Conservation (phyloP, 2,797 vertebrate genomes). For the Hypotaenidia okinawae region DNA sequence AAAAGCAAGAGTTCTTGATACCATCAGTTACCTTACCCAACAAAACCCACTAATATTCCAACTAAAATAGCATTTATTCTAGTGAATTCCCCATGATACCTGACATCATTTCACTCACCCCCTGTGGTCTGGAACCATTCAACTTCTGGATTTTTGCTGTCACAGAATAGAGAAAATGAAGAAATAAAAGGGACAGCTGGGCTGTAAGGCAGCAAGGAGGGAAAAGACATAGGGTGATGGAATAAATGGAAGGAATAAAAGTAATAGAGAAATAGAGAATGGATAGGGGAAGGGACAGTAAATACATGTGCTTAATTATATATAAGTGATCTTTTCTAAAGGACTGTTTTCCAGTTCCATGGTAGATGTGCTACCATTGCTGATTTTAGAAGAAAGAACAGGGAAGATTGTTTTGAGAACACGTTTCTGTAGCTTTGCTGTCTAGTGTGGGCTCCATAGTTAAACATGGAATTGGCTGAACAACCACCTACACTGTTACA, state of each 20-base stretch:
- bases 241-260: not conserved
- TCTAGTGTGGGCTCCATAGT: not conserved
- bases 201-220: not conserved
- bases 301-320: accelerated
- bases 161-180: not conserved
- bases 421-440: not conserved
- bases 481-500: not conserved
- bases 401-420: not conserved
- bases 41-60: not conserved
- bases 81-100: not conserved
- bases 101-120: not conserved
- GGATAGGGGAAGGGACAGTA: not conserved
- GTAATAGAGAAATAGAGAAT: not conserved
- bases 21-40: not conserved
- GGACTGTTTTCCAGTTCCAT: not conserved
- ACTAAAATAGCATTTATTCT: not conserved
- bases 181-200: not conserved
- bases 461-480: not conserved
- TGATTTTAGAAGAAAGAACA: not conserved
- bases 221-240: not conserved
- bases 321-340: not conserved
- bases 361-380: not conserved
- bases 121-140: not conserved
- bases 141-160: not conserved
- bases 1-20: not conserved